phyloP scores from a whole-genome alignment of 2,797 vertebrate species.

The Ara ararauna region DNA sequence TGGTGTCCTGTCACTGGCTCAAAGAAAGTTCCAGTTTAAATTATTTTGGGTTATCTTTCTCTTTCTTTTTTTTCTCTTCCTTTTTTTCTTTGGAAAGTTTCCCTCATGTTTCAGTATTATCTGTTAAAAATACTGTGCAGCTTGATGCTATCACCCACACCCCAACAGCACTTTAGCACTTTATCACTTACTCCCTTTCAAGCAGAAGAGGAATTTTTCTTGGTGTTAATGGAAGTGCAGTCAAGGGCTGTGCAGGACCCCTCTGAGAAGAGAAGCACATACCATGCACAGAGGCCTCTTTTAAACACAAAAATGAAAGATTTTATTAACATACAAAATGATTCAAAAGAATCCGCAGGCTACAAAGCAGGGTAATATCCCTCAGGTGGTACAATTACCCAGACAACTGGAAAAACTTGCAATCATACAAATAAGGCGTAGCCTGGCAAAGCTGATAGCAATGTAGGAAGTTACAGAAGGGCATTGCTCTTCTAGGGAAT shows the following conservation, averaged over 20 bases:
- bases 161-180: slow-evolving; percentile 44
- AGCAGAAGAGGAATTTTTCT: slow-evolving; percentile 47
- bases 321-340: slow-evolving; percentile 33
- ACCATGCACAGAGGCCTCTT: neutral
- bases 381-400: slow-evolving; percentile 27
- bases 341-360: slow-evolving; percentile 31
- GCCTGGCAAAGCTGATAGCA: slow-evolving; percentile 28
- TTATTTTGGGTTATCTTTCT: neutral
- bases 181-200: slow-evolving; percentile 45
- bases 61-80: neutral
- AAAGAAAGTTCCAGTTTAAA: slow-evolving; percentile 23
- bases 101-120: neutral
- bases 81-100: neutral
- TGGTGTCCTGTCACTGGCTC: neutral
- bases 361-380: slow-evolving; percentile 1
- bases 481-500: slow-evolving; percentile 21
- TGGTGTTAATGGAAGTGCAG: slow-evolving; percentile 52
- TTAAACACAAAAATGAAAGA: neutral
- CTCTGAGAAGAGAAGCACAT: neutral
- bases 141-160: slow-evolving; percentile 59
- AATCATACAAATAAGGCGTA: neutral
- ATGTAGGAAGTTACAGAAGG: slow-evolving; percentile 25
- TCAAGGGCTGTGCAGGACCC: neutral
- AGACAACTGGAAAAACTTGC: slow-evolving; percentile 28
- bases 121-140: slow-evolving; percentile 42